Evolutionary conservation across 2,797 vertebrate genomes (phyloP).

Genomic region (Crenichthys baileyi): DNA sequence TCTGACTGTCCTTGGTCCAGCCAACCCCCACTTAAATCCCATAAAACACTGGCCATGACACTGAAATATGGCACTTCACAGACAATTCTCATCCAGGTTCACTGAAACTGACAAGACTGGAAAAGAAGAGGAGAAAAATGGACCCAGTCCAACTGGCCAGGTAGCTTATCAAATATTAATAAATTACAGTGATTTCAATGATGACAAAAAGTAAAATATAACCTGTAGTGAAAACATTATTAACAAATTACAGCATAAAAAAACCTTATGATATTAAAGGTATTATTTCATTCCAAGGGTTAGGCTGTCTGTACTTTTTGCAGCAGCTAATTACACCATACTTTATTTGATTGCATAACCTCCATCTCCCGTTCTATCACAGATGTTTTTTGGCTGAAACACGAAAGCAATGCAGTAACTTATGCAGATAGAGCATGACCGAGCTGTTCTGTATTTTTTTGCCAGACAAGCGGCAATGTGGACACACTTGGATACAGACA

Average conservation of each 20-base stretch:
- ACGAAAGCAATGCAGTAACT: constrained; percentile 8
- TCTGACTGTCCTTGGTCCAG: neutral
- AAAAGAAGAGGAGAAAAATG: neutral
- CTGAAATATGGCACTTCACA: neutral
- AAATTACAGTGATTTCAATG: neutral
- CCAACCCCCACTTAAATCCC: neutral
- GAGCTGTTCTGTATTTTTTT: constrained; percentile 9
- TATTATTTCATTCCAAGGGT: neutral
- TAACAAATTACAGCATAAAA: neutral
- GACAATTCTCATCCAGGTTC: neutral
- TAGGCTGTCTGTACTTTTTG: neutral
- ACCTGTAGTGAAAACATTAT: neutral
- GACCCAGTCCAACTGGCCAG: neutral
- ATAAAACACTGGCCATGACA: constrained; percentile 11
- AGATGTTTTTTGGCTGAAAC: neutral
- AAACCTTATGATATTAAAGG: too few relatives aligned
- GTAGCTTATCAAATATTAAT: neutral
- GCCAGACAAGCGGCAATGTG: neutral
- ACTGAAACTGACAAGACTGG: neutral
- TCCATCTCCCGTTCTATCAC: constrained; percentile 3
- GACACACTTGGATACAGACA: constrained; percentile 13
- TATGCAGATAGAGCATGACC: constrained; percentile 22
- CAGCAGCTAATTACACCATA: neutral
- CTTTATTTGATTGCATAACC: neutral
- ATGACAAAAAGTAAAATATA: neutral